Base-by-base conservation (phyloP, 53 echinoderm and acorn worm genomes). In the Paelopatides confundens region DNA sequence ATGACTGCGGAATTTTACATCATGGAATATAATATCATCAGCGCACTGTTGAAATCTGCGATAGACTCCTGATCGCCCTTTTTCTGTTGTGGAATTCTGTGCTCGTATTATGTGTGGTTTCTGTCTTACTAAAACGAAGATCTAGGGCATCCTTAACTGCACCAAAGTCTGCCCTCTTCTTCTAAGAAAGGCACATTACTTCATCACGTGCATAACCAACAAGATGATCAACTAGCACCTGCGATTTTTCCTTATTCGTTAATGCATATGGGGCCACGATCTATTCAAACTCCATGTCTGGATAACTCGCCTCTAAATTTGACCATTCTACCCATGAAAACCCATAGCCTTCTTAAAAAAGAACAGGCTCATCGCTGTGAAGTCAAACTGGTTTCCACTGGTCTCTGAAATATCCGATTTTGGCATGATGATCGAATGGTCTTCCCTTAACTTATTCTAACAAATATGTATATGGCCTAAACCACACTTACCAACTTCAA, bases 161-260 rank as follows among this genome's bases (percentile, higher is more conserved):
- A n/a, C n/a, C n/a, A n/a, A n/a, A n/a, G n/a, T n/a, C n/a, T n/a
- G n/a, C n/a, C n/a, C n/a, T n/a, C n/a, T n/a, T n/a, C n/a, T 43
- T 17, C 6, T 49, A 29, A 8, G 81, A 46, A n/a, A 81, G 31
- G 26, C 81, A 81, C 81, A 81, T 52, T 29, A 81, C 81, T 51
- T 81, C 81, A 12, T 81, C 53, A 5, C 27, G 21, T 5, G 81
- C 81, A 24, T n/a, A 10, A 50, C 81, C 81, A 53, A 3, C 81
- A n/a, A 81, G 53, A 21, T 81, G 81, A 1, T 49, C 81, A 9
- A 81, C 54, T 52, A 51, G 81, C n/a, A n/a, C n/a, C n/a, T n/a
- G n/a, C 4, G 53, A 52, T 30, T 81, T 81, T 5, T 81, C 81
- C 26, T 28, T 50, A 23, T 81, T 46, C 15, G 30, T 5, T 3